These are phyloP conservation scores for Rhopalosiphum padi DNA, from an alignment of 1,140 invertebrate species.

Conservation along the genomic window DNA sequence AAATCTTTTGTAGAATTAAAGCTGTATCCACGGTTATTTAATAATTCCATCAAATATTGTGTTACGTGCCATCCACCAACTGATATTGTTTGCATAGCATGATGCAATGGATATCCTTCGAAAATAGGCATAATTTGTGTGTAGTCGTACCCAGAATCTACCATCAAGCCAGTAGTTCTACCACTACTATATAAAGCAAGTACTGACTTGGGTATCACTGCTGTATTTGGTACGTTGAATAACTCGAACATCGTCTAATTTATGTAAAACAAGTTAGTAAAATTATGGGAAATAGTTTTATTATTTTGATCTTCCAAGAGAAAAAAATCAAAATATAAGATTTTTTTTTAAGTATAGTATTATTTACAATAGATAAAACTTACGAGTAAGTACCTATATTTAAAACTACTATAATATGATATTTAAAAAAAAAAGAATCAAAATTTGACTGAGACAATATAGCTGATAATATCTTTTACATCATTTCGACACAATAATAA, in stretches of 20 bases:
- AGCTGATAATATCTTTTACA: background rate
- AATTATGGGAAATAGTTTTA: background rate
- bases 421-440: background rate
- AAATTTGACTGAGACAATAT: background rate
- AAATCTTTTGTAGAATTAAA: background rate
- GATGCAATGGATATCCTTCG: background rate
- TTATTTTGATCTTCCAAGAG: background rate
- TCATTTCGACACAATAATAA: background rate
- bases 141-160: constrained; percentile 25
- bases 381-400: background rate
- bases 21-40: constrained; percentile 17
- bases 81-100: background rate
- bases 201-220: background rate
- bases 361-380: background rate
- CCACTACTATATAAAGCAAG: background rate
- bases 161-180: constrained; percentile 18
- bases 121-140: constrained; percentile 10
- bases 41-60: background rate
- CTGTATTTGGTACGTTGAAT: constrained; percentile 30
- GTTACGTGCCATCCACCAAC: constrained; percentile 25
- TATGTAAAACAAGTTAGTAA: background rate
- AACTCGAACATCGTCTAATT: constrained; percentile 39
- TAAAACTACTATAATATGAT: no score
- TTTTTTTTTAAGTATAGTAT: background rate
- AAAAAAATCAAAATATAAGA: background rate